Base-by-base conservation (phyloP, 2,888 invertebrate genomes). In the Caenorhabditis angaria region DNA sequence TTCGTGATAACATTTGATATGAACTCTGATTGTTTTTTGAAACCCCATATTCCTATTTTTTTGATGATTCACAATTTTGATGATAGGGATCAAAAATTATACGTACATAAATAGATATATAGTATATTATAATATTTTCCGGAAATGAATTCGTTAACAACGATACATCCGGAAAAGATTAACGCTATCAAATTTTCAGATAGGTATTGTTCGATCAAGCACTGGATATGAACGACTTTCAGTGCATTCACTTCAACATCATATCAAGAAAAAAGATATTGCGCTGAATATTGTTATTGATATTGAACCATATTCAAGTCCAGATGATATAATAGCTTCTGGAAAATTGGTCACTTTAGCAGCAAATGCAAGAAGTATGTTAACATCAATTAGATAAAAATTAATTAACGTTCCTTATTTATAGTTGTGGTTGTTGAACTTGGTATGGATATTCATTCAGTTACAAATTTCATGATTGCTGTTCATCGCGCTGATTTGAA, bases 371-470 rank as follows among this genome's bases (percentile, higher is more conserved):
- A 66, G 86, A 70, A 83, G 85, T 85, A 55, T 51, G 76, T 62
- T 61, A 6, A 22, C n/a, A n/a, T n/a, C n/a, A n/a, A n/a, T n/a
- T n/a, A n/a, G n/a, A n/a, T n/a, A n/a, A n/a, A 10, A 35, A 20
- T 25, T 20, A 6, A 22, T 25, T 50, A n/a, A n/a, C n/a, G n/a
- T n/a, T n/a, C n/a, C 12, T 2, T 2, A 35, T 3, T 63, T 80
- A 50, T 22, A 85, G 85, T 86, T n/a, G 75, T 86, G 35, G 80
- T 86, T 41, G 81, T 84, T 27, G 86, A 86, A 70, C 61, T 86
- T 57, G 86, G 86, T 14, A 84, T 86, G 85, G 86, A 86, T 64
- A 63, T 86, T 24, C 84, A 84, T 62, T 58, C 80, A 0, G 76
- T 78, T 8, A 76, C 80, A 6, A 81, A 81, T 32, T 84, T 86